Evolutionary conservation across 2,888 invertebrate species (phyloP), one percentile per base, ranked within the genome.

Genomic region (Oxystoma pomonae): DNA sequence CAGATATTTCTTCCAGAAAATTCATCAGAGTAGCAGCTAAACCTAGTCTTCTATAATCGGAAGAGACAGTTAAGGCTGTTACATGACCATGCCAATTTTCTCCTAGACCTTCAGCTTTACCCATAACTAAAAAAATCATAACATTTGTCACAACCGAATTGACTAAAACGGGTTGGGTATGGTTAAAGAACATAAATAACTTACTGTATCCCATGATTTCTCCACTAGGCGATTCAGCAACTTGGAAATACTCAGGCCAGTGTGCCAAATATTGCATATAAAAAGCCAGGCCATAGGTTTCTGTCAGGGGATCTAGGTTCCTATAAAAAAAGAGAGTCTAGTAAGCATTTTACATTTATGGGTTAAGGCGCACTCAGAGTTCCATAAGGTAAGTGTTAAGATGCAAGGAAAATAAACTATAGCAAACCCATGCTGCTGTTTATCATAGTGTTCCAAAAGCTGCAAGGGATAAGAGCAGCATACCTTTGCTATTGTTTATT

Each of bases 51-150:
- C 99, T 85, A 76, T 92, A 98, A 76, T 95, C 93, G 1, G 97
- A 96, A 2, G 97, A 94, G 1, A 99, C 97, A 3, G 97, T 97
- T 50, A 99, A 82, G 1, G 98, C 98, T 55, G 99, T 99, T 9
- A 99, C 98, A 82, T 99, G 99, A 0, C 99, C 99, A 83, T 99
- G 99, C 97, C 97, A 99, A 76, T 96, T 92, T 71, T 97, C 96
- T 59, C 91, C 90, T 70, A 88, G 88, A 0, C 99, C 99, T 83
- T 99, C 99, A 0, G 97, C 94, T 82, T 99, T 99, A 50, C 98
- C 98, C 98, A 99, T 98, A 60, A 99, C 97, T 98, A 76, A 68
- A 85, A 81, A 18, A 56, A 2, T n/a, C 16, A 21, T 22, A 16
- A 7, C 12, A 35, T 17, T 3, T 61, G 9, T 60, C 21, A 35